Evolutionary conservation across 2,888 invertebrate species (phyloP), one percentile per base, ranked within the genome.

Genomic region (Nomada ferruginata): DNA sequence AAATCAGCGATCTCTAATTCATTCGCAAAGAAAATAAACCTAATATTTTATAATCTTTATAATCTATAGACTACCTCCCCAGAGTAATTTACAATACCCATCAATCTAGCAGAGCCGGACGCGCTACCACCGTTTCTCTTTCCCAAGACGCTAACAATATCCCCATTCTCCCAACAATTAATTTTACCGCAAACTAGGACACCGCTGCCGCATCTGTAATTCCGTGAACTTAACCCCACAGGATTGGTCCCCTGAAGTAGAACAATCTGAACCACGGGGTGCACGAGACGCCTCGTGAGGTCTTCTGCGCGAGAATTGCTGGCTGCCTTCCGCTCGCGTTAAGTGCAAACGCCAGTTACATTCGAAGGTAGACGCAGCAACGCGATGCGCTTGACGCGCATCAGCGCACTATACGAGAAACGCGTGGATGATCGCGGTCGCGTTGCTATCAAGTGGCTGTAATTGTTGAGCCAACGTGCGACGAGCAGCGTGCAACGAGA

Each of bases 371-470:
- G 55, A 66, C 61, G 50, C 55, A 20, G 29, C 20, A 1, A n/a
- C 63, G 26, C 23, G 52, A 7, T 71, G 71, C 52, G 13, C 26
- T 77, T 44, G 77, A 77, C 71, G 57, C 77, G 55, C 11, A 36
- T 7, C 36, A 3, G 15, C 26, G 77, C 82, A 36, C 82, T 57
- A 63, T 53, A 66, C 80, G 61, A n/a, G 50, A 59, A 59, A 63
- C 75, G 61, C 68, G 36, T 36, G 73, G 57, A 42, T 9, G 59
- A 44, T 18, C 57, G 60, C 52, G 26, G 29, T n/a, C 29, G 57
- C 26, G 61, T 84, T 82, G 59, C 72, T 78, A 79, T 85, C 74
- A 83, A 86, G 71, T 53, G 60, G 60, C 13, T 26, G 70, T n/a
- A 60, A 84, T 82, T 70, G 66, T 75, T 61, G 50, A 55, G 71